phyloP scores from a whole-genome alignment of 2,888 invertebrate species.

The Nycteola revayana region DNA sequence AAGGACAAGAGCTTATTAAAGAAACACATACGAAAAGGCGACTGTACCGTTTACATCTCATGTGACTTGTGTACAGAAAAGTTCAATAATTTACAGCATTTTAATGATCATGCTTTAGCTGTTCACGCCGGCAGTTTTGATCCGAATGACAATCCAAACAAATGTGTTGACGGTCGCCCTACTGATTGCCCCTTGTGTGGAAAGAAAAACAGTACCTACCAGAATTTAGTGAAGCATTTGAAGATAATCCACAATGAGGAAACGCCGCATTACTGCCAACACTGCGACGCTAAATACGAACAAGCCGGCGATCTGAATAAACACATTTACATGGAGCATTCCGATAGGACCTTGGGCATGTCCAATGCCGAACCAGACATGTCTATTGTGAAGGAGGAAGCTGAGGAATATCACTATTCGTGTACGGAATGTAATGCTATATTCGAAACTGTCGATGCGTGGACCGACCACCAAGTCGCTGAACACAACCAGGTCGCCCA shows the following conservation, averaged over 20 bases:
- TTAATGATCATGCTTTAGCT: conserved; percentile 71
- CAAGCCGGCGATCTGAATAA: conserved; percentile 80
- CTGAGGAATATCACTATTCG: conserved; percentile 80
- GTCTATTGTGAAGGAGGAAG: conserved; percentile 74
- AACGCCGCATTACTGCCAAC: conserved; percentile 80
- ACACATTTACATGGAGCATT: conserved; percentile 82
- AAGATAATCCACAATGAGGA: conserved; percentile 74
- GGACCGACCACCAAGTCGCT: conserved; percentile 81
- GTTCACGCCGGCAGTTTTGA: conserved; percentile 71
- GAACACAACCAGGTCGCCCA: conserved; percentile 79
- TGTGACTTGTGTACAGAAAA: conserved; percentile 76
- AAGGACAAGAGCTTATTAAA: conserved; percentile 71
- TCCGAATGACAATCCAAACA: conserved; percentile 61
- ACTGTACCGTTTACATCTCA: conserved; percentile 82
- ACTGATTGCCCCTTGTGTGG: conserved; percentile 80
- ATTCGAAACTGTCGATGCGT: conserved; percentile 79
- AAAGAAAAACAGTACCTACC: conserved; percentile 79
- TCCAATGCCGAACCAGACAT: conserved; percentile 57
- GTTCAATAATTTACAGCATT: conserved; percentile 72
- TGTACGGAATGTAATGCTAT: conserved; percentile 84
- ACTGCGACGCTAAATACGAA: conserved; percentile 81
- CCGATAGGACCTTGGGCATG: conserved; percentile 64
- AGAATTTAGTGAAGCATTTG: conserved; percentile 82
- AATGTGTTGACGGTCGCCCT: conserved; percentile 71
- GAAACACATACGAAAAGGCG: conserved; percentile 76